Evolutionary conservation across 2,888 invertebrate species (phyloP), one percentile per base, ranked within the genome.

Genomic region (Lordiphosa andalusiaca): DNA sequence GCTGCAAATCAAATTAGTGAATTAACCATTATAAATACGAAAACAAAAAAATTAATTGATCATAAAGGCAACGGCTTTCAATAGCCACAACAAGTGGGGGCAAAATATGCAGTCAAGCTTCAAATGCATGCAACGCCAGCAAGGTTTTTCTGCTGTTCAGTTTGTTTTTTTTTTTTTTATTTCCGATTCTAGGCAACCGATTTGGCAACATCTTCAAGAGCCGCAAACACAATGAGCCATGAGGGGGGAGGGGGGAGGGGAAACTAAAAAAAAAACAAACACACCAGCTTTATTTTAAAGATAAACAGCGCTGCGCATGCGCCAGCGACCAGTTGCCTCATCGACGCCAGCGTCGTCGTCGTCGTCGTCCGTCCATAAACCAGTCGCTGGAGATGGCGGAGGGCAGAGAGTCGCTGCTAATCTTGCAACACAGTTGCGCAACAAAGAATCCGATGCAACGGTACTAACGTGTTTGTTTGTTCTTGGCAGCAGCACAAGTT

Each of bases 351-450:
- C 61, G 57, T 33, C 58, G 54, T n/a, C 68, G 51, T 51, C 66
- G 56, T 57, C 59, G 61, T 73, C 23, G 82, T n/a, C n/a, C n/a
- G 51, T 82, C 78, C 75, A 84, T 84, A 82, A 82, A 82, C 81
- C 84, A 84, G 81, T 77, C 73, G 62, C 52, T 19, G 69, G 48
- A 33, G 56, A 49, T 39, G 54, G 41, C 48, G 47, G 39, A 38
- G 51, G 42, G 51, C 59, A 50, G 25, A 39, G 38, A 64, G 67
- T 68, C 71, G 68, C 77, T 71, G 76, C 73, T 85, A 85, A 83
- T 80, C 86, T 86, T 87, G 85, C 86, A 87, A 85, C 85, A 86
- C 75, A 82, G 75, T 86, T 87, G 86, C 87, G 87, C 87, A 86
- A 87, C 84, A 74, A 74, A 86, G 84, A 86, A 86, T 86, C 80